Percentiles rank a stretch among this genome's conserved stretches.
These are phyloP conservation scores for Drosophila tristis DNA, from an alignment of 1,140 invertebrate species.

Conservation along the genomic window DNA sequence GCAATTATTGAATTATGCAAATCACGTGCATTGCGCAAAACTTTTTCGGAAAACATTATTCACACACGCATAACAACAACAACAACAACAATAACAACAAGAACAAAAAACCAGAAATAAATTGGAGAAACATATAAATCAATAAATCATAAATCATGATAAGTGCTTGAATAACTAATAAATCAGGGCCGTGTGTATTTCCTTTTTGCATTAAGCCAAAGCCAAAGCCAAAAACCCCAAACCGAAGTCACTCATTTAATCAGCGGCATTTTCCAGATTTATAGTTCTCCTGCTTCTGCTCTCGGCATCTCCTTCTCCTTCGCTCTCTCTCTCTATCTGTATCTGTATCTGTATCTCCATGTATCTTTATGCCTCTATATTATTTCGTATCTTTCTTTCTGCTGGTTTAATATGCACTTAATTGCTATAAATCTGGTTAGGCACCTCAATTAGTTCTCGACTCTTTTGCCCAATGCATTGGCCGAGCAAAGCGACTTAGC, in stretches of 20 bases:
- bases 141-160: constrained; percentile 75
- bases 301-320: not conserved
- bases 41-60: constrained; percentile 44
- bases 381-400: no score
- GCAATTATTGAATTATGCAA: constrained; percentile 72
- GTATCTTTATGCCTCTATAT: no score
- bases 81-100: constrained; percentile 5
- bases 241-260: constrained; percentile 50
- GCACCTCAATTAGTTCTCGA: constrained; percentile 38
- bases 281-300: constrained; percentile 12
- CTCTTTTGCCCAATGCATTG: constrained; percentile 23
- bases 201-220: constrained; percentile 54
- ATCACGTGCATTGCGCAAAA: constrained; percentile 50
- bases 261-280: constrained; percentile 44
- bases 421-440: constrained; percentile 47
- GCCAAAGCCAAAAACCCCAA: constrained; percentile 3
- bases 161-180: constrained; percentile 70
- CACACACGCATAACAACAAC: constrained; percentile 20
- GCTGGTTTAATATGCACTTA: constrained; percentile 24
- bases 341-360: no score
- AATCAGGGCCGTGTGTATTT: constrained; percentile 60
- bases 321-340: no score
- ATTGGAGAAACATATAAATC: constrained; percentile 52
- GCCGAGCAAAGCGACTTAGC: constrained; percentile 5
- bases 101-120: constrained; percentile 5